Evolutionary conservation across 2,888 invertebrate genomes (phyloP).

Genomic region (Hartigia nigra): DNA sequence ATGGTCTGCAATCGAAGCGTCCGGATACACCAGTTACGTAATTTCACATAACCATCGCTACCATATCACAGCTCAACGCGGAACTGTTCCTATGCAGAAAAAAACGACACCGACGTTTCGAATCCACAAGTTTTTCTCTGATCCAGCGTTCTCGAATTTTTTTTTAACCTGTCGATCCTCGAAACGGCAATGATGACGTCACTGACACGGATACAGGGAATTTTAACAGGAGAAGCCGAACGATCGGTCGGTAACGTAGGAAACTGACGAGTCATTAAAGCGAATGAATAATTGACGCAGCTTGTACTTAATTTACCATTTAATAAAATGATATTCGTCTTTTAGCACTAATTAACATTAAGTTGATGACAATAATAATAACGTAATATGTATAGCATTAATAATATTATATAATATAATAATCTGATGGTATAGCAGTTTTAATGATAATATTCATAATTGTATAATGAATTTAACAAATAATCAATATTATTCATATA

Average conservation of each 20-base stretch:
- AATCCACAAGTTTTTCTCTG: not conserved
- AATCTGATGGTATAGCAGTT: conserved; percentile 25
- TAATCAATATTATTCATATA: conserved; percentile 20
- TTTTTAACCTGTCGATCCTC: not conserved
- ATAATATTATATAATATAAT: conserved; percentile 17
- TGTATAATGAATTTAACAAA: conserved; percentile 24
- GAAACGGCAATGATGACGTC: not conserved
- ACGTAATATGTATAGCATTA: conserved; percentile 22
- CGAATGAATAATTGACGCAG: not conserved
- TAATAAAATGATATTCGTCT: conserved; percentile 46
- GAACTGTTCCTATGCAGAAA: not conserved
- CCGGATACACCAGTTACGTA: not conserved
- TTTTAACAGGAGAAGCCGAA: not conserved
- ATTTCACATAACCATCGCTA: not conserved
- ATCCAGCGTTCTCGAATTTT: not conserved
- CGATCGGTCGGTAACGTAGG: not conserved
- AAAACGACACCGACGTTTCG: not conserved
- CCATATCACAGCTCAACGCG: not conserved
- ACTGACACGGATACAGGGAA: not conserved
- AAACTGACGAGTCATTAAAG: not conserved
- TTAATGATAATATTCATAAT: conserved; percentile 27
- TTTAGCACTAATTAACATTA: conserved; percentile 39
- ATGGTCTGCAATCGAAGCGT: not conserved
- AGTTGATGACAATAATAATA: conserved; percentile 35
- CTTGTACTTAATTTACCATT: conserved; percentile 33